Evolutionary conservation across 2,113 vertebrate species (phyloP), one percentile per base, ranked within the genome.

Genomic region (Sclerurus mexicanus): DNA sequence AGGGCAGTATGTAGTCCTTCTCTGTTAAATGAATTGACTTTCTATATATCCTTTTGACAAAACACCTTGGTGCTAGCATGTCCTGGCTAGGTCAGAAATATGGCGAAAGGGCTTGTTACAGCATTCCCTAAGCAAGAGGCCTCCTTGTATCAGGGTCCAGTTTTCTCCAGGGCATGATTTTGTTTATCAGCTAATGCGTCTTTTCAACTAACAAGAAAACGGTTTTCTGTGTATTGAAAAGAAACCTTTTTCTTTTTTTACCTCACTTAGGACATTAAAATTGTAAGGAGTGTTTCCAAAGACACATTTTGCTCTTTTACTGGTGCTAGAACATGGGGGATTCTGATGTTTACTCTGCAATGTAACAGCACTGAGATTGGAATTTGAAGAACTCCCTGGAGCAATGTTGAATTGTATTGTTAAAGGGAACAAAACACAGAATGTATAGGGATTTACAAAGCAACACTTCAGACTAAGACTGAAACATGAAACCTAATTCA

Each of bases 21-120:
- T 84, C 58, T 75, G 64, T 87, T 95, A 75, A 91, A 72, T 95
- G 76, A 96, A 96, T 75, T 13, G 62, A 83, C 52, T 89, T 95
- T 79, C 46, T 90, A 17, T 76, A 17, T 76, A 77, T 94, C 81
- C 63, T 95, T 85, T 87, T 96, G 76, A 96, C 72, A 81, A 87
- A 95, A 97, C 96, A 96, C 86, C 96, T 97, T 98, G 99, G 99
- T 99, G 99, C 98, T 99, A 98, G 94, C 86, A 87, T 98, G 97
- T 85, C 96, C 93, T 97, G 95, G 96, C 87, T 95, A 97, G 72
- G 85, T 96, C 64, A 91, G 77, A 96, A 93, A 47, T 67, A 93
- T 4, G 42, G 81, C 85, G 69, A 88, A 96, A 96, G 71, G 74
- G 92, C 11, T 90, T 93, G 71, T 92, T 94, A 81, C 30, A 68